Conservation (phyloP, 2,113 vertebrate species). For the Oncorhynchus masou region DNA sequence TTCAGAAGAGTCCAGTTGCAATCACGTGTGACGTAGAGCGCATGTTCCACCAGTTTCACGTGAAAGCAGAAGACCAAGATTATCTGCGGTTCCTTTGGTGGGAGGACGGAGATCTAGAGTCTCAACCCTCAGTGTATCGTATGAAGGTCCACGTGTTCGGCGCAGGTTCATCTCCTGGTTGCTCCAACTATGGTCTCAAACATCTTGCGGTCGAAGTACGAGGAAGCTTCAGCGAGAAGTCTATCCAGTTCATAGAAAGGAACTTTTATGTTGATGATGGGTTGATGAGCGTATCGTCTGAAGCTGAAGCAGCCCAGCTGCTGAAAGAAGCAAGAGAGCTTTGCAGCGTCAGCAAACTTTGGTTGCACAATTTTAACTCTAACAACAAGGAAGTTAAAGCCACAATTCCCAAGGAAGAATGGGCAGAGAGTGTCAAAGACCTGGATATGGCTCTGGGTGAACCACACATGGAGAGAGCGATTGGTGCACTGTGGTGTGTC, state of each 20-base stretch:
- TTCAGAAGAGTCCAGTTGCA: background rate
- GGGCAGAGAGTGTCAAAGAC: no score
- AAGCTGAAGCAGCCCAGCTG: background rate
- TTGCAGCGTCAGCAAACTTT: background rate
- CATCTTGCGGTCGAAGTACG: background rate
- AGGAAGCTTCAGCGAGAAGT: background rate
- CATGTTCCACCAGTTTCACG: background rate
- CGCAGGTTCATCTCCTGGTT: background rate
- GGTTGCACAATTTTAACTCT: background rate
- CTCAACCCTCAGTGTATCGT: background rate
- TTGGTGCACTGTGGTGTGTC: no score
- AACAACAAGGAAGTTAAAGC: no score
- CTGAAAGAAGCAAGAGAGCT: background rate
- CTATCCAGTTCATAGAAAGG: background rate
- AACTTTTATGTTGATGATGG: background rate
- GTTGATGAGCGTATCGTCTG: background rate
- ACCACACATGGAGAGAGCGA: no score
- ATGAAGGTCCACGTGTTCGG: background rate
- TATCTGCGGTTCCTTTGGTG: background rate
- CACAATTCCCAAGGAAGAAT: no score
- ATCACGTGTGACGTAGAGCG: background rate
- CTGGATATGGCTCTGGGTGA: no score
- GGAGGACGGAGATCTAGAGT: background rate
- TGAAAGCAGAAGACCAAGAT: background rate
- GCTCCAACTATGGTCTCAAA: background rate